These are phyloP conservation scores for Ctenochaetus hawaiiensis DNA, from an alignment of 2,797 vertebrate genomes.

Conservation along the genomic window DNA sequence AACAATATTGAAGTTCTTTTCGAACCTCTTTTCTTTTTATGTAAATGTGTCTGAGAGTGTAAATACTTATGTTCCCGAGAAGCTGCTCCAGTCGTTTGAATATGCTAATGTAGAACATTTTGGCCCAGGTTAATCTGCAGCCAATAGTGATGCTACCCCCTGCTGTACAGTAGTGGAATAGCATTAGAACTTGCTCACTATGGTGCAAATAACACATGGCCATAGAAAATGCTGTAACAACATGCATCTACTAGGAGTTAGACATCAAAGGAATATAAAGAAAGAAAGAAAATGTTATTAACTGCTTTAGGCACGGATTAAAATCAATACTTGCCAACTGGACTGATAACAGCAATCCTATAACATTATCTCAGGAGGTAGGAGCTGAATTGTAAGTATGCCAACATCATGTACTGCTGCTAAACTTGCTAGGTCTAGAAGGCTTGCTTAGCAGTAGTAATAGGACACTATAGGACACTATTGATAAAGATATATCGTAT, in stretches of 20 bases:
- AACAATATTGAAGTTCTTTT: background rate
- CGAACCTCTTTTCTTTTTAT: background rate
- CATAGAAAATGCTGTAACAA: background rate
- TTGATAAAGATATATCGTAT: no score
- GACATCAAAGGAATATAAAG: no score
- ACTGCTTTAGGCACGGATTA: background rate
- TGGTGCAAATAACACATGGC: background rate
- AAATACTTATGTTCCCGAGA: no score
- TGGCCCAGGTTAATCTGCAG: constrained; percentile 31
- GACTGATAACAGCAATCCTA: no score
- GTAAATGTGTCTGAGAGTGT: background rate
- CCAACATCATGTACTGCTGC: background rate
- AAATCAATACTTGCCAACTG: background rate
- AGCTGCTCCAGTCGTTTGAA: background rate
- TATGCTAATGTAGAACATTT: background rate
- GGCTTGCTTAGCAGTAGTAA: background rate
- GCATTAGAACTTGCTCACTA: constrained; percentile 32
- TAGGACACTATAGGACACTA: background rate
- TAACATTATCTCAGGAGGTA: background rate
- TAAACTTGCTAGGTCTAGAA: background rate
- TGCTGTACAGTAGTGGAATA: constrained; percentile 37
- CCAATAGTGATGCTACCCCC: constrained; percentile 32
- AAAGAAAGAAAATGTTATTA: background rate
- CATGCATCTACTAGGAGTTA: background rate
- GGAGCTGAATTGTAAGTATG: background rate